Conservation (phyloP, 2,888 invertebrate species). For the Doris montereyensis region DNA sequence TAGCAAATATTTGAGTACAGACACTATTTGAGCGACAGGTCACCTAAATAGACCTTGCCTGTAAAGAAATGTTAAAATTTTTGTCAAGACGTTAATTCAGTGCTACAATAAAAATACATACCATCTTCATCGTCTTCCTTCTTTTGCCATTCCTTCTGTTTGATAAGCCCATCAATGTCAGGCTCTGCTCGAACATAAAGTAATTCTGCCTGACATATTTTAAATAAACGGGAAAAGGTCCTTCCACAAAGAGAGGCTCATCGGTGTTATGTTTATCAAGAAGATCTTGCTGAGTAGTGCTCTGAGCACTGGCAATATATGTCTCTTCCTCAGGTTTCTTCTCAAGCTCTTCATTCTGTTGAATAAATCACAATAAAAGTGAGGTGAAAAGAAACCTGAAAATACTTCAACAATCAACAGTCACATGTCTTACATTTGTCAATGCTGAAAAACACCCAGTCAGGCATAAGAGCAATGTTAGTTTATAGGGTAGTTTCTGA, state of each 20-base stretch:
- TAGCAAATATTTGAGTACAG: too few relatives aligned
- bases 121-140: conserved; percentile 42
- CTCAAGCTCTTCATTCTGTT: conserved; percentile 80
- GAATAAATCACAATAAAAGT: conserved; percentile 39
- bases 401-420: too few relatives aligned
- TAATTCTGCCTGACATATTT: conserved; percentile 82
- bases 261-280: conserved; percentile 78
- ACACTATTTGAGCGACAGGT: too few relatives aligned
- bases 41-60: too few relatives aligned
- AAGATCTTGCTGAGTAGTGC: conserved; percentile 82
- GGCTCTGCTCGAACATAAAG: conserved; percentile 86
- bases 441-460: too few relatives aligned
- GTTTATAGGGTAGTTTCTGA: too few relatives aligned
- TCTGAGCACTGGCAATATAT: conserved; percentile 92
- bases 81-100: background rate
- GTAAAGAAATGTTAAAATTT: background rate
- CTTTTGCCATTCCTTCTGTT: conserved; percentile 46
- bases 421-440: too few relatives aligned
- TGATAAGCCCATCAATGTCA: conserved; percentile 58
- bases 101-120: background rate
- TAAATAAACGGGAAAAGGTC: conserved; percentile 87
- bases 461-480: too few relatives aligned
- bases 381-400: background rate
- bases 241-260: conserved; percentile 86
- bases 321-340: conserved; percentile 87